Conservation (phyloP, 53 echinoderm and acorn worm genomes). For the Echinarachnius parma region DNA sequence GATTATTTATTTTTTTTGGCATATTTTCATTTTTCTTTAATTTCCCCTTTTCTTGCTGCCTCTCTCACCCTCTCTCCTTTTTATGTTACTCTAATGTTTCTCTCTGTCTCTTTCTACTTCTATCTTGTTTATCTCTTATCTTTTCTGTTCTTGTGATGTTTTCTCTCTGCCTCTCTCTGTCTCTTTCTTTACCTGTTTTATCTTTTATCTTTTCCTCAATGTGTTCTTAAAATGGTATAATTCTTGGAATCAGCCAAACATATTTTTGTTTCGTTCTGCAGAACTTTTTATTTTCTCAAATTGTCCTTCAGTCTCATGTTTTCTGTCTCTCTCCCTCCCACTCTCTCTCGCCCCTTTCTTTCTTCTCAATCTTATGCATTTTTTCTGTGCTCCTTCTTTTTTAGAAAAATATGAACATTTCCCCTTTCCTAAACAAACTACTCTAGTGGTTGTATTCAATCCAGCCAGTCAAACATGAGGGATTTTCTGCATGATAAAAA, state of each 20-base stretch:
- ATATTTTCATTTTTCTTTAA: not conserved
- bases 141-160: not conserved
- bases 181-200: not conserved
- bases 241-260: too few relatives aligned
- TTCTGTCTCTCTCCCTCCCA: conserved; percentile 2
- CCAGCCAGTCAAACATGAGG: too few relatives aligned
- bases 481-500: too few relatives aligned
- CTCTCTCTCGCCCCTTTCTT: not conserved
- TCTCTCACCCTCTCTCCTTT: not conserved
- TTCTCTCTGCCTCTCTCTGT: not conserved
- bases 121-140: not conserved
- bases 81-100: not conserved
- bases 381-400: too few relatives aligned
- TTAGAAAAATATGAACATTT: too few relatives aligned
- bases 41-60: not conserved
- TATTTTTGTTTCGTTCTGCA: too few relatives aligned
- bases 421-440: too few relatives aligned
- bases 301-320: not conserved
- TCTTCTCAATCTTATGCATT: not conserved
- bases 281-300: too few relatives aligned
- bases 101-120: not conserved
- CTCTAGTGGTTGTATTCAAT: too few relatives aligned
- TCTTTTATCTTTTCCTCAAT: not conserved
- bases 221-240: too few relatives aligned
- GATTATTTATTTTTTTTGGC: not conserved